Base-by-base conservation (phyloP, 2,888 invertebrate species). In the Ptychoptera albimana region DNA sequence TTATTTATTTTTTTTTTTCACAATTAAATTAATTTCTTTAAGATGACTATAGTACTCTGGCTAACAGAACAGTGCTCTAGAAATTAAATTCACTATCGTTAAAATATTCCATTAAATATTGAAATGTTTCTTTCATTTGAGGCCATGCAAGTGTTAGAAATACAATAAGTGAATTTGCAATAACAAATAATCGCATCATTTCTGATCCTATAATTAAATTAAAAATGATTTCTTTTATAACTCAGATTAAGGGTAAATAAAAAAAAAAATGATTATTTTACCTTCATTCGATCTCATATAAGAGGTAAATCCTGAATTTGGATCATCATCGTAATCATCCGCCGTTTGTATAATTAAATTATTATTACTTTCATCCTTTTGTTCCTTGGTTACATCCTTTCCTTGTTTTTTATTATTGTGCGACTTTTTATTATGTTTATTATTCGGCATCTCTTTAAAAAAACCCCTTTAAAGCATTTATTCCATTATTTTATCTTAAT, bases 161-260 rank as follows among this genome's bases (percentile, higher is more conserved):
- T 51, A 84, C 67, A 48, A 82, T 71, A 38, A 85, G 59, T 23
- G 81, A 77, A 63, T 86, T 86, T 37, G 80, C 77, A 46, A 86
- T 67, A 15, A 86, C 82, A 59, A 86, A 86, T n/a, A 85, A 64
- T 62, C 79, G 79, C 77, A 86, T 77, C 63, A 79, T 82, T 56
- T 82, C 82, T 50, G 79, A 60, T 50, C 74, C 69, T 52, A 76
- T 72, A 50, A 63, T 56, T 16, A 71, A 48, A 44, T 50, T 46
- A 46, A 32, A 42, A 45, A 42, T 16, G 34, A 15, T 14, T 30
- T 35, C 30, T 9, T 36, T 37, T 16, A 36, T 34, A 32, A 32
- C 23, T n/a, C n/a, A n/a, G n/a, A n/a, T 30, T 23, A 46, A 39
- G n/a, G n/a, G n/a, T n/a, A n/a, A 51, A 44, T 51, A 35, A 39